Base-by-base conservation (phyloP, 2,113 vertebrate species). In the Brachypteracias leptosomus region DNA sequence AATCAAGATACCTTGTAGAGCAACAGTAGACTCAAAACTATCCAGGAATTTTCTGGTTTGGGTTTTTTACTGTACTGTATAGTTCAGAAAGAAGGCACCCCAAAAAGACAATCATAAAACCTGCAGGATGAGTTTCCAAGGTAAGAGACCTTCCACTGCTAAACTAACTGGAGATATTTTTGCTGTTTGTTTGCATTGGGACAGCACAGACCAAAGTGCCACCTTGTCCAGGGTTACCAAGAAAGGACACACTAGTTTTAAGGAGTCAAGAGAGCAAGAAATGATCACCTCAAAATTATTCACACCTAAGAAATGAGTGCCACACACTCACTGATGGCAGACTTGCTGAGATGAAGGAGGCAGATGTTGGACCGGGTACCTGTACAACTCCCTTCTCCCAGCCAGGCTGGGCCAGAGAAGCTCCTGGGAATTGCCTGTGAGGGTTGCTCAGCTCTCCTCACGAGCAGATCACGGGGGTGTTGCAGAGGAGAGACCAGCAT, bases 381-480 rank as follows among this genome's bases (percentile, higher is more conserved):
- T 61, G 26, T 26, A 35, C 24, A 38, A 28, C 36, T 77, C 25
- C 59, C 24, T 61, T 31, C 36, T n/a, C 16, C 31, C 38, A 33
- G n/a, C 6, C 17, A 47, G 25, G 24, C 49, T 25, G 57, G 62
- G 31, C 36, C 24, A 62, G 66, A 63, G 21, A 25, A 16, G 11
- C 7, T 57, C 9, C 36, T 4, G 35, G 35, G 28, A 54, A 24
- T n/a, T 38, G 5, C 59, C 67, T 16, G 6, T 1, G 1, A 33
- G 20, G 18, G 33, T n/a, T 16, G 65, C 63, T 59, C 6, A 2
- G 38, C 58, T 55, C 44, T 76, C 46, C 46, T 22, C 40, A 25
- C 1, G 3, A 38, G n/a, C 22, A 54, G 8, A 31, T n/a, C n/a
- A 10, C 8, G 4, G 0, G 3, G 21, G 21, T 28, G 54, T 54